Evolutionary conservation across 2,797 vertebrate species (phyloP), one percentile per base, ranked within the genome.

Genomic region (Alcedo quadribrachys): DNA sequence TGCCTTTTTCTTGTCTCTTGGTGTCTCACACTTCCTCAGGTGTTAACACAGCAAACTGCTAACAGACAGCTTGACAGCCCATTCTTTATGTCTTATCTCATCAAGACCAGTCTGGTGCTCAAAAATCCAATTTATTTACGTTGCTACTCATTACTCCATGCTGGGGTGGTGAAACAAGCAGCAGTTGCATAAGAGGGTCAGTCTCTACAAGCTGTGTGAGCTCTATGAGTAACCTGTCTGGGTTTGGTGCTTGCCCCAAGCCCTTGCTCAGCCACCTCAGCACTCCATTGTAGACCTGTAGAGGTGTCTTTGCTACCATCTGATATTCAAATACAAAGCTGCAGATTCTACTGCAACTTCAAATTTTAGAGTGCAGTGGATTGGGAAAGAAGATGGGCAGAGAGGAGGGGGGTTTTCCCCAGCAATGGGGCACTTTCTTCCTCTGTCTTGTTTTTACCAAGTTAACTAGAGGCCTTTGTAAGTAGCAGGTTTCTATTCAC

Each of bases 231-330:
- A 74, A 15, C 45, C 22, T 20, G 20, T 2, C 33, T 68, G 62
- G 6, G 13, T 57, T 66, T 65, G 68, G 22, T 53, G 45, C 40
- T 28, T 35, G 11, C 21, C 15, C 33, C 15, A 30, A 33, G 32
- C 19, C 3, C 19, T 68, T 0, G 0, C n/a, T 69, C 4, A 1
- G 37, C 21, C 35, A 19, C n/a, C 45, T 62, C 2, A 2, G 37
- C 21, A 11, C 16, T 32, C n/a, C 1, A 0, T 11, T 18, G 25
- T 27, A 53, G 57, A 30, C 46, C 45, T 55, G 25, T 24, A 25
- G 16, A 55, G 35, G 6, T 0, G 1, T n/a, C 30, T 89, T 33
- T 66, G 4, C 66, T 90, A 78, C 32, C 42, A 11, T 35, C 35
- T 45, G 20, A 71, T 48, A 8, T 17, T 54, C 25, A 13, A 0